Evolutionary conservation across 2,888 invertebrate species (phyloP).

Genomic region (Theodoxus fluviatilis): DNA sequence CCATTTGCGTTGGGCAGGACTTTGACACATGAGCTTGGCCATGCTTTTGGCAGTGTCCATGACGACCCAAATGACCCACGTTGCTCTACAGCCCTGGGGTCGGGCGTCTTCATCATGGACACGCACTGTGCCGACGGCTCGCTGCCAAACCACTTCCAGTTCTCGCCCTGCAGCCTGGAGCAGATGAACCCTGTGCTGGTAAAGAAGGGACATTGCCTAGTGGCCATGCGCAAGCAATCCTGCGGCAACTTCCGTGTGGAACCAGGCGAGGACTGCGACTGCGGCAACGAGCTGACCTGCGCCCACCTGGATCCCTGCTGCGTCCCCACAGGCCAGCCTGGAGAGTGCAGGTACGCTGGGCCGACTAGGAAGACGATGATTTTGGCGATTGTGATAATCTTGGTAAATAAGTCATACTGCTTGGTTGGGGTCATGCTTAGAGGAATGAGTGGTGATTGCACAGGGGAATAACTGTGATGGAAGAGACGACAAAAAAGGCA

Average conservation of each 20-base stretch:
- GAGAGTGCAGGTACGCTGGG: no score
- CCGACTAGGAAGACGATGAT: no score
- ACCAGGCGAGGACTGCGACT: conserved; percentile 46
- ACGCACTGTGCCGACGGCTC: conserved; percentile 41
- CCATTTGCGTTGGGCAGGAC: conserved; percentile 26
- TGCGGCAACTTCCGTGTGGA: conserved; percentile 49
- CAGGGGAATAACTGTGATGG: no score
- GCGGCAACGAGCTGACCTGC: conserved; percentile 38
- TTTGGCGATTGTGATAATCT: no score
- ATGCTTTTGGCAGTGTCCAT: conserved; percentile 53
- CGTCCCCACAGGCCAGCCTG: conserved; percentile 35
- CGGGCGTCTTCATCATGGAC: conserved; percentile 54
- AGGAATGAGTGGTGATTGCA: no score
- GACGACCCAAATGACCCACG: conserved; percentile 32
- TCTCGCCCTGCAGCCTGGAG: conserved; percentile 49
- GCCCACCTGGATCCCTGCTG: conserved; percentile 39
- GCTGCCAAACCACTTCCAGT: conserved; percentile 45
- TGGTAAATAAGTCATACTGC: no score
- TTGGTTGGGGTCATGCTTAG: no score
- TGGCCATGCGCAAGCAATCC: conserved; percentile 30
- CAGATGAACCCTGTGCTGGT: conserved; percentile 45
- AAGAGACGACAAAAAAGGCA: no score
- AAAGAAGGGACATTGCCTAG: conserved; percentile 43
- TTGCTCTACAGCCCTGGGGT: conserved; percentile 38
- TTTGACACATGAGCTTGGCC: conserved; percentile 54